Evolutionary conservation across 2,797 vertebrate genomes (phyloP), one percentile per base, ranked within the genome.

Genomic region (Pteronotus mesoamericanus): DNA sequence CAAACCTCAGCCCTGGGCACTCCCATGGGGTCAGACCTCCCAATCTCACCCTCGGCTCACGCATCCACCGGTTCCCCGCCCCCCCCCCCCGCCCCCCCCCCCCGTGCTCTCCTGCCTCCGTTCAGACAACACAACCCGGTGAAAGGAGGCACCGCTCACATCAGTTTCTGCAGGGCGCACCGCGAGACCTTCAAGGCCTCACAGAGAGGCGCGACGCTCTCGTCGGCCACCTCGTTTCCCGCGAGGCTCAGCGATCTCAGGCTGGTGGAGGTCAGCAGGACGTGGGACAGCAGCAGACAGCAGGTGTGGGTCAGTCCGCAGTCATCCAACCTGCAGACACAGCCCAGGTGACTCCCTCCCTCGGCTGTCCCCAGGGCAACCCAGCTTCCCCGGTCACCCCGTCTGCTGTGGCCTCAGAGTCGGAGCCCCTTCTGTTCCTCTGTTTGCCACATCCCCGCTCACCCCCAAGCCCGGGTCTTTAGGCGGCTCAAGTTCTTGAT

Each of bases 201-300:
- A 1, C 94, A 69, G 24, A 97, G 90, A 0, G 9, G 1, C 4
- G 1, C 68, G 32, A 83, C 1, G 7, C 84, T 66, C 15, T 19
- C 4, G 5, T 37, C 53, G 0, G 4, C 14, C 51, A 94, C 15
- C 29, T 46, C 10, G 1, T 95, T 97, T 39, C 80, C 74, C 1
- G 29, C 22, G 10, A 97, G 92, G 71, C 96, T 84, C 7, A 97
- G 90, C 4, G 51, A 93, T 3, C 64, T 91, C 15, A 97, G 96
- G 44, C 57, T 86, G 79, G 3, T 2, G 9, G 72, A 15, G 0
- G 29, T 34, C 2, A 42, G 0, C 0, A 97, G 86, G 32, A 57
- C 37, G 7, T 82, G 71, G 51, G 95, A 64, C 69, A 97, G 29
- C 11, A 12, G 19, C 4, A 0, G 29, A 9, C 48, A 89, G 10